Evolutionary conservation across 2,888 invertebrate species (phyloP), one percentile per base, ranked within the genome.

Genomic region (Allygus modestus): DNA sequence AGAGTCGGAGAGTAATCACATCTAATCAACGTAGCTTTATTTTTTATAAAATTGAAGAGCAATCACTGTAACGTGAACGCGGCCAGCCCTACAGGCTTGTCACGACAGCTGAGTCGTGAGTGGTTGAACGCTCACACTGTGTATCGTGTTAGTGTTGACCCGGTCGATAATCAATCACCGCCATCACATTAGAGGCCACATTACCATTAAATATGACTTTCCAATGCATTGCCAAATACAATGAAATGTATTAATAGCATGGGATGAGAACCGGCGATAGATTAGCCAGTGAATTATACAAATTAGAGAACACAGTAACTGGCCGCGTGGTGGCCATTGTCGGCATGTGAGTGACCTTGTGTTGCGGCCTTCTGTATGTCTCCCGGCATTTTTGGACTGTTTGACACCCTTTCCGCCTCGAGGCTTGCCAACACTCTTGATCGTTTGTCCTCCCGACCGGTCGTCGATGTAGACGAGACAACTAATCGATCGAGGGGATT

Each of bases 131-230:
- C 37, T n/a, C n/a, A 37, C 37, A 37, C 9, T 37, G 37, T 37
- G 37, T 37, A 37, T 37, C 9, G 9, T 37, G 37, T n/a, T n/a
- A n/a, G n/a, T 37, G 37, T 37, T 37, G 9, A 37, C 37, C n/a
- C 37, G 20, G 58, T 58, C 58, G 23, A 58, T 58, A 58, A 58
- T 58, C 58, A 58, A 58, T 58, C 58, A 37, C 23, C 46, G 58
- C 58, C 23, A 23, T 58, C 58, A 7, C 58, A 58, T 58, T n/a
- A 23, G 37, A 37, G 37, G 9, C 9, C 37, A 37, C 37, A 37
- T 37, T 37, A 37, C 46, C 17, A 4, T 23, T 15, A 58, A 58
- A 58, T 26, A 23, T 23, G 23, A 58, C 20, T 58, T 20, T 23
- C 26, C 23, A 58, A 58, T 26, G 58, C 20, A 58, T 58, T 11